Base-by-base conservation (phyloP, 2,113 vertebrate species). In the Dicrurus megarhynchus region DNA sequence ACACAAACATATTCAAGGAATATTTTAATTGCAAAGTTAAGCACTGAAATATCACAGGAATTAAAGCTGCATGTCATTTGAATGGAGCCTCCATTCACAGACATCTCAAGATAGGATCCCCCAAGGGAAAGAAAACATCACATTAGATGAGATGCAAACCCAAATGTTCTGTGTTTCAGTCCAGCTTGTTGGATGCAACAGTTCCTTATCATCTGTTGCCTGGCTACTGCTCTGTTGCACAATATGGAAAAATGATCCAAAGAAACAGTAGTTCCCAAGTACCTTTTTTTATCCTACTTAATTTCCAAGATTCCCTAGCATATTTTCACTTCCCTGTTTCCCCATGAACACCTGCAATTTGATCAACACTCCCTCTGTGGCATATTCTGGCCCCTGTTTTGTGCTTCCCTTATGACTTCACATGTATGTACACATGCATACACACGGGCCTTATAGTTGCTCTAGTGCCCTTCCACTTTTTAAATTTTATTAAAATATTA, bases 371-470 rank as follows among this genome's bases (percentile, higher is more conserved):
- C 41, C 20, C 55, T 28, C 39, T 78, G 20, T 39, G 28, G 53
- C 50, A 22, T 30, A 78, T 65, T 87, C 44, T 61, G 46, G 44
- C 30, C 73, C 75, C 65, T 41, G 30, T 74, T 70, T 59, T n/a
- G 20, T 42, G 50, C 21, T 37, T 91, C n/a, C 16, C 30, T 68
- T 68, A 32, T 0, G 3, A 67, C 32, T 56, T 10, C n/a, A 9
- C 27, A 33, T 9, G 2, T 64, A 60, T 6, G 4, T 28, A 67
- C 1, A 1, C 8, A 23, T 5, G 4, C 30, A 61, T 22, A 24
- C 28, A 23, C 7, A 44, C 3, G 32, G 1, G 7, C 7, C 22
- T 90, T 26, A 69, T 0, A 69, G 26, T 3, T 69, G 20, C 33
- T 70, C 4, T 23, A 78, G 12, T 70, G 50, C 9, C 52, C 20